Evolutionary conservation across 1,140 invertebrate species (phyloP).

Genomic region (Ridgeia piscesae): DNA sequence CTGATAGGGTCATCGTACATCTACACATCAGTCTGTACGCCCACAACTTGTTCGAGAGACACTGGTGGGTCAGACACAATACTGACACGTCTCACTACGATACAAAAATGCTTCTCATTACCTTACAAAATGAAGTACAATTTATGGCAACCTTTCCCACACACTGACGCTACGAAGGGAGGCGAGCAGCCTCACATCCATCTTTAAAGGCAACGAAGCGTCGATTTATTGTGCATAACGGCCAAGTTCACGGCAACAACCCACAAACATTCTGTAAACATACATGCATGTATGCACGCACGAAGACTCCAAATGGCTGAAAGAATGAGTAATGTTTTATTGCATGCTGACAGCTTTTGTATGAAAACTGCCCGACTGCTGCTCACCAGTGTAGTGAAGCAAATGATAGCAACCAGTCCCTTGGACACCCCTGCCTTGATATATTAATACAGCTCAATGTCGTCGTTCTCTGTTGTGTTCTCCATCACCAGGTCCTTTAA

Average conservation of each 20-base stretch:
- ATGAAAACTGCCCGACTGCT: background rate
- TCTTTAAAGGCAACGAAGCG: background rate
- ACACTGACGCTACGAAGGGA: background rate
- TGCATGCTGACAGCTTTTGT: background rate
- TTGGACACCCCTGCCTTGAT: too few species aligned
- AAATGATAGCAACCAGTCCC: background rate
- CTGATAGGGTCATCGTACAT: background rate
- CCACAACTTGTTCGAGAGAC: background rate
- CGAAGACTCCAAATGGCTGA: background rate
- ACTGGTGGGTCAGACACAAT: background rate
- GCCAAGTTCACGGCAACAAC: too few species aligned
- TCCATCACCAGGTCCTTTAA: background rate
- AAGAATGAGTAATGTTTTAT: background rate
- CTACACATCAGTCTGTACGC: background rate
- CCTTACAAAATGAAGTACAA: background rate
- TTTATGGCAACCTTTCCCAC: background rate
- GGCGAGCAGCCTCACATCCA: background rate
- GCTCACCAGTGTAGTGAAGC: background rate
- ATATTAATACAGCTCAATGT: too few species aligned
- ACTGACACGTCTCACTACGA: background rate
- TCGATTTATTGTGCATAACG: too few species aligned
- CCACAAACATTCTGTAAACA: constrained; percentile 1
- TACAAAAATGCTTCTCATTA: background rate
- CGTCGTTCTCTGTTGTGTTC: background rate
- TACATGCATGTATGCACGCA: background rate